phyloP scores from a whole-genome alignment of 2,113 vertebrate species.

The Nipponia nippon region DNA sequence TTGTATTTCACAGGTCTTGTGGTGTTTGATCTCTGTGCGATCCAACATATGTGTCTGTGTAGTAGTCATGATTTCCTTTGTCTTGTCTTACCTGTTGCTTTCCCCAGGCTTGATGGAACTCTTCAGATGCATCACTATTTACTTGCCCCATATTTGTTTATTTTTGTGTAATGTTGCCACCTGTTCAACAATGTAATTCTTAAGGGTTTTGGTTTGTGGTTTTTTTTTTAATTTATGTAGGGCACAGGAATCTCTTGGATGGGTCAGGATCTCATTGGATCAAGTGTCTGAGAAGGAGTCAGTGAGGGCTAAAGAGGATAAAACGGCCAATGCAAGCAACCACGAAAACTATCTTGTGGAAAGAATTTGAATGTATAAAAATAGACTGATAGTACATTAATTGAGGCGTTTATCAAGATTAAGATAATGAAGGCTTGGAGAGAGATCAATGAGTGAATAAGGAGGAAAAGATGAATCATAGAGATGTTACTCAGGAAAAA shows the following conservation, averaged over 20 bases:
- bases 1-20: background rate
- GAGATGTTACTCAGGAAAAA: background rate
- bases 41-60: background rate
- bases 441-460: background rate
- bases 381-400: background rate
- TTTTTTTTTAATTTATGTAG: background rate
- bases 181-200: background rate
- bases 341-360: background rate
- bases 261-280: background rate
- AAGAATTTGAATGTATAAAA: background rate
- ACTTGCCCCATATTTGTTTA: background rate
- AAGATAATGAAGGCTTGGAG: background rate
- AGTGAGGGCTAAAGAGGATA: background rate
- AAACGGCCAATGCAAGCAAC: background rate
- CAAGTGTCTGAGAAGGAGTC: background rate
- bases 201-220: accelerated
- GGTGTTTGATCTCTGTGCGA: background rate
- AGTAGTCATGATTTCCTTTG: background rate
- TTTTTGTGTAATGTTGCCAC: background rate
- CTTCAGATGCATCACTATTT: background rate
- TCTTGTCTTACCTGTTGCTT: background rate
- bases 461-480: background rate
- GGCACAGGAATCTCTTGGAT: background rate
- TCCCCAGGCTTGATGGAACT: background rate
- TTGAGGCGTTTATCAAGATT: background rate